Evolutionary conservation across 2,888 invertebrate species (phyloP).

Genomic region (Pediacus dermestoides): DNA sequence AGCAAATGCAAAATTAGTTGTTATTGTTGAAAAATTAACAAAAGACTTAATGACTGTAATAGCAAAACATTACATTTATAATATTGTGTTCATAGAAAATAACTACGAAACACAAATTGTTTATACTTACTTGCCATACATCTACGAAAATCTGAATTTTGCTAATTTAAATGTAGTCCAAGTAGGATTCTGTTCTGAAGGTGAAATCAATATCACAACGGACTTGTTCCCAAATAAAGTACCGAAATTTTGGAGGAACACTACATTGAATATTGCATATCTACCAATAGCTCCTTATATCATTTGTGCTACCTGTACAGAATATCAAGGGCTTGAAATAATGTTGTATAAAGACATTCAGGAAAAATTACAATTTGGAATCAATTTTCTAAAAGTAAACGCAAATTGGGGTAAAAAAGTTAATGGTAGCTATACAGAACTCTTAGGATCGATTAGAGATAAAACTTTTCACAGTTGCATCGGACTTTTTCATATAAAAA

Average conservation of each 20-base stretch:
- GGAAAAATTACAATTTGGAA: neutral
- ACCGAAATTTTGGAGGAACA: slow-evolving; percentile 6
- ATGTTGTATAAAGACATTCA: neutral
- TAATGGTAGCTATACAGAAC: neutral
- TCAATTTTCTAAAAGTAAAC: neutral
- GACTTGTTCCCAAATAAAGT: slow-evolving; percentile 7
- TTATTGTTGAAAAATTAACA: neutral
- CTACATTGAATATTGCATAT: slow-evolving; percentile 1
- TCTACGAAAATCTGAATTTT: slow-evolving; percentile 2
- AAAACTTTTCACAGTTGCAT: neutral
- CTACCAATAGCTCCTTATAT: neutral
- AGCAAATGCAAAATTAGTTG: neutral
- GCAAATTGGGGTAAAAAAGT: neutral
- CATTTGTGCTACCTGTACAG: neutral
- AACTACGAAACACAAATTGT: neutral
- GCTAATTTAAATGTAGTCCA: neutral
- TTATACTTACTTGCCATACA: slow-evolving; percentile 5
- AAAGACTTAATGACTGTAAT: neutral
- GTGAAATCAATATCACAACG: neutral
- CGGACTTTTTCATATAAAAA: neutral
- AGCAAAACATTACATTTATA: neutral
- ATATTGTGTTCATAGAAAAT: neutral
- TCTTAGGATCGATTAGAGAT: neutral
- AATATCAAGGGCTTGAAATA: neutral
- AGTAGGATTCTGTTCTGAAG: neutral